Base-by-base conservation (phyloP, 2,888 invertebrate species). In the Lydus trimaculatus region DNA sequence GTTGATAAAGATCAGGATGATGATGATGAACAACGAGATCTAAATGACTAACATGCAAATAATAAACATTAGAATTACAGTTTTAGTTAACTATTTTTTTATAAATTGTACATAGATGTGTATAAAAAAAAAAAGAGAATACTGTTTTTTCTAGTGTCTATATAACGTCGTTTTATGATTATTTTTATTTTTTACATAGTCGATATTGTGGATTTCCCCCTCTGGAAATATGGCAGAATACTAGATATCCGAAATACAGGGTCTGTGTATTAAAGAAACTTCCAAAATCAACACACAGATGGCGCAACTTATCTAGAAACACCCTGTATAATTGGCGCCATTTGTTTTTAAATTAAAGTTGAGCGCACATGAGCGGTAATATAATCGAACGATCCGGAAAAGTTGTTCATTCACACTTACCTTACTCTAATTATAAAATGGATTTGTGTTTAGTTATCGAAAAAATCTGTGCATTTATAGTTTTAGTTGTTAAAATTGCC, bases 71-170 rank as follows among this genome's bases (percentile, higher is more conserved):
- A 67, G 62, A 62, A 64, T 64, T 61, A 58, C 62, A 62, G 65
- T 69, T 70, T 63, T 69, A 67, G 71, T 56, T 67, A 67, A 67
- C 69, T 74, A 75, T 76, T 75, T 73, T 69, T 76, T 69, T 76
- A 75, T 70, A 52, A 52, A 52, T 58, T 77, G 77, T 76, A 77
- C 65, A 76, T 76, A 77, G 71, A 39, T 67, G 69, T 66, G 65
- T 64, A 63, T 61, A 62, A 58, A 64, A 61, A 68, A 62, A 69
- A 71, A 71, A n/a, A n/a, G n/a, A n/a, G n/a, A 67, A 65, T 69
- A 71, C 70, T 36, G 23, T 23, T 23, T 23, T 2, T 52, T 65
- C 67, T 64, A 63, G 73, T 73, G 70, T 69, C 13, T 69, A 64
- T 67, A 62, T 33, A 43, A 17, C 17, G 11, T 17, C 17, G 11